A percentile compares a stretch with the other conserved stretches of the same genome.
phyloP scores from a whole-genome alignment of 2,113 vertebrate species.

The Manacus vitellinus region DNA sequence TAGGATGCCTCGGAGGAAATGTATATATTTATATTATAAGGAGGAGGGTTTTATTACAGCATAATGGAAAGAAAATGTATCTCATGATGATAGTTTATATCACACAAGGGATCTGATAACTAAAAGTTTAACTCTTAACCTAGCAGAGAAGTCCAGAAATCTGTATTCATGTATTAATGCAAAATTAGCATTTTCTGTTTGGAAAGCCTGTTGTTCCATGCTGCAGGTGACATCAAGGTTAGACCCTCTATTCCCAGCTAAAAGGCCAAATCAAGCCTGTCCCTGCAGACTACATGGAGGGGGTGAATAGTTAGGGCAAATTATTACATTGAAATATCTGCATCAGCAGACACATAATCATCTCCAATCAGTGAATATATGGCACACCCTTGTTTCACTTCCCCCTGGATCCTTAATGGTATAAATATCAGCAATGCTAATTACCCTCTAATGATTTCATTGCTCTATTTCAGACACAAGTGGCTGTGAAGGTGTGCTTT shows the following conservation, averaged over 20 bases:
- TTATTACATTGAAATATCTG: not conserved
- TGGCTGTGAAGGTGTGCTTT: not conserved
- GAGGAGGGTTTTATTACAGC: slow-evolving; percentile 68
- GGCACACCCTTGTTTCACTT: not conserved
- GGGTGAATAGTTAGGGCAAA: not conserved
- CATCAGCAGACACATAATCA: not conserved
- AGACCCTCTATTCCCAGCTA: not conserved
- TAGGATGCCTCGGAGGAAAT: slow-evolving; percentile 71
- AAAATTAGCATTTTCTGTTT: not conserved
- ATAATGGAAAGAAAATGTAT: slow-evolving; percentile 75
- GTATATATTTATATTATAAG: slow-evolving; percentile 74
- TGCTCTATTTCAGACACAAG: not conserved
- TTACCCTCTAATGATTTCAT: not conserved
- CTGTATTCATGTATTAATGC: not conserved
- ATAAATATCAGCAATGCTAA: not conserved
- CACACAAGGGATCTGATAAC: slow-evolving; percentile 66
- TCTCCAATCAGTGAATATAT: not conserved
- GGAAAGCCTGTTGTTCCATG: not conserved
- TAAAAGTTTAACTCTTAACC: slow-evolving; percentile 68
- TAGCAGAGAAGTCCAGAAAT: slow-evolving; percentile 22
- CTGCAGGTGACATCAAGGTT: not conserved
- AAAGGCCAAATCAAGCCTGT: not conserved
- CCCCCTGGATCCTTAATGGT: not conserved
- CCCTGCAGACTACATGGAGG: not conserved
- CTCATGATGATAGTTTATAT: slow-evolving; percentile 71